A percentile compares a stretch with the other conserved stretches of the same genome.
phyloP scores from a whole-genome alignment of 2,888 invertebrate species.

The Volucella inanis region DNA sequence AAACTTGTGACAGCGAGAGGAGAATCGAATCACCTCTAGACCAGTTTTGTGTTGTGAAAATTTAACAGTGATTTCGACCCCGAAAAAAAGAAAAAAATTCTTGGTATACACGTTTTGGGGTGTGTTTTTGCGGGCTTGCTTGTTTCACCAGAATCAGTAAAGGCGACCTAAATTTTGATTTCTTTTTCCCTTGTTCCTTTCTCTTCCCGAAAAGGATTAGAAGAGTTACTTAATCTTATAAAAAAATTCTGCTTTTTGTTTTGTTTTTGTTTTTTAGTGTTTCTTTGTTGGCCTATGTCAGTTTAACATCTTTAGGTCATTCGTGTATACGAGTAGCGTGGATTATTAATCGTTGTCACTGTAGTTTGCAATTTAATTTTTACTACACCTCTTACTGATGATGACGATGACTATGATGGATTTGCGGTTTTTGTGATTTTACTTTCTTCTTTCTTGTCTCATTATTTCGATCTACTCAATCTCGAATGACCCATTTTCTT shows the following conservation, averaged over 20 bases:
- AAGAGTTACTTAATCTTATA: conserved; percentile 55
- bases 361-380: conserved; percentile 1
- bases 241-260: conserved; percentile 4
- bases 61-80: background rate
- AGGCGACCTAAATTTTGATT: conserved; percentile 66
- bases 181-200: conserved; percentile 8
- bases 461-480: too few relatives aligned
- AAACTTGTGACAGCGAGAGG: conserved; percentile 27
- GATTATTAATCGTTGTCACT: conserved; percentile 1
- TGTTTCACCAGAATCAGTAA: conserved; percentile 57
- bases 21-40: background rate
- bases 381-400: background rate
- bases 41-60: conserved; percentile 4
- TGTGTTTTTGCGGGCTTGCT: conserved; percentile 65
- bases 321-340: conserved; percentile 21
- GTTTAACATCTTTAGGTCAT: conserved; percentile 43
- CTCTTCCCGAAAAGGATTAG: conserved; percentile 3
- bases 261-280: background rate
- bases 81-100: conserved; percentile 41
- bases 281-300: conserved; percentile 24
- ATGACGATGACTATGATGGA: background rate
- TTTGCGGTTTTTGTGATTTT: background rate
- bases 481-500: too few relatives aligned
- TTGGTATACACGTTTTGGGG: conserved; percentile 72
- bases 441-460: too few relatives aligned